Percentiles rank a stretch among this genome's conserved stretches.
phyloP scores from a whole-genome alignment of 2,113 vertebrate species.

The Echinops telfairi region DNA sequence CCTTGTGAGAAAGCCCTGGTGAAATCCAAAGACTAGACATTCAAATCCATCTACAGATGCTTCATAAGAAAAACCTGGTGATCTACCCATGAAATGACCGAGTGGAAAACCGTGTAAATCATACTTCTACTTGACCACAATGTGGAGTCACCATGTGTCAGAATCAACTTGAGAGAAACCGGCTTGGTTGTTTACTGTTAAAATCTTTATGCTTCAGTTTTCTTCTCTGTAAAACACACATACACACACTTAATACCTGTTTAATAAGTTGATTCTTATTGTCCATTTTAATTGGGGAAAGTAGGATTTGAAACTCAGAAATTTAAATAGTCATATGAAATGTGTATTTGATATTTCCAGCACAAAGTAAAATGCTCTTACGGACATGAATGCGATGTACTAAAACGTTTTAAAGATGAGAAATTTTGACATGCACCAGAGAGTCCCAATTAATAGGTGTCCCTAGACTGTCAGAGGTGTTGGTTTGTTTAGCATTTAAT shows the following conservation, averaged over 20 bases:
- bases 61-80: neutral
- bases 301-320: conserved; percentile 37
- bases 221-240: neutral
- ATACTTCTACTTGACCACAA: neutral
- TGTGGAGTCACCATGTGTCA: neutral
- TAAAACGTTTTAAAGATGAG: conserved; percentile 52
- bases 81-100: neutral
- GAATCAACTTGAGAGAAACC: neutral
- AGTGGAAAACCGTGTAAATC: neutral
- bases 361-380: conserved; percentile 38
- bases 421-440: conserved; percentile 47
- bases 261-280: neutral
- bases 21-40: neutral
- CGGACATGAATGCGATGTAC: conserved; percentile 7
- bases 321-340: conserved; percentile 27
- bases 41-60: neutral
- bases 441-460: conserved; percentile 20
- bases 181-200: neutral
- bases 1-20: neutral
- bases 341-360: conserved; percentile 29
- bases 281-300: conserved; percentile 39
- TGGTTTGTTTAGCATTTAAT: conserved; percentile 32
- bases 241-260: neutral
- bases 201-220: neutral
- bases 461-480: neutral